phyloP scores from a whole-genome alignment of 1,140 invertebrate species.

The Vollenhovia emeryi region DNA sequence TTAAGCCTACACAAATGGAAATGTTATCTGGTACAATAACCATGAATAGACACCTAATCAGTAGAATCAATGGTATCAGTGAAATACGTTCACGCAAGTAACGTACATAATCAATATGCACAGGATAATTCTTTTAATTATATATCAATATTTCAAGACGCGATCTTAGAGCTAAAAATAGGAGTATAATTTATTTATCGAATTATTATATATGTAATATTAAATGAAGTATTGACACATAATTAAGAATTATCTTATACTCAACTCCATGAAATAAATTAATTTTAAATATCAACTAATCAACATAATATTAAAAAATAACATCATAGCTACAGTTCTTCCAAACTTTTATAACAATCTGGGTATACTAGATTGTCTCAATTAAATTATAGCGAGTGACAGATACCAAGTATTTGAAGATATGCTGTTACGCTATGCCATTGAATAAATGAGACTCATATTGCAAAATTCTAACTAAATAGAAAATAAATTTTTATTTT shows the following conservation, averaged over 20 bases:
- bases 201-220: neutral
- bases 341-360: constrained; percentile 4
- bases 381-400: neutral
- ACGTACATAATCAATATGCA: constrained; percentile 11
- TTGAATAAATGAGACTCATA: constrained; percentile 29
- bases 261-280: neutral
- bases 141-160: neutral
- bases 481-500: constrained; percentile 17
- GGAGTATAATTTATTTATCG: neutral
- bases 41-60: neutral
- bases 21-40: neutral
- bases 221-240: neutral
- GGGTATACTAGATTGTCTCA: neutral
- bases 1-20: neutral
- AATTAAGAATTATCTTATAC: neutral
- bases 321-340: neutral
- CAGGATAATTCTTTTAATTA: neutral
- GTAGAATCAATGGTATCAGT: neutral
- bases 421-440: neutral
- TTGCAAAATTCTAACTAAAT: constrained; percentile 3
- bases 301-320: neutral
- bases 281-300: neutral
- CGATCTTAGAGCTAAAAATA: neutral
- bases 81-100: neutral
- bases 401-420: neutral